phyloP scores from a whole-genome alignment of 2,797 vertebrate genomes.

The Rhynchotus rufescens region DNA sequence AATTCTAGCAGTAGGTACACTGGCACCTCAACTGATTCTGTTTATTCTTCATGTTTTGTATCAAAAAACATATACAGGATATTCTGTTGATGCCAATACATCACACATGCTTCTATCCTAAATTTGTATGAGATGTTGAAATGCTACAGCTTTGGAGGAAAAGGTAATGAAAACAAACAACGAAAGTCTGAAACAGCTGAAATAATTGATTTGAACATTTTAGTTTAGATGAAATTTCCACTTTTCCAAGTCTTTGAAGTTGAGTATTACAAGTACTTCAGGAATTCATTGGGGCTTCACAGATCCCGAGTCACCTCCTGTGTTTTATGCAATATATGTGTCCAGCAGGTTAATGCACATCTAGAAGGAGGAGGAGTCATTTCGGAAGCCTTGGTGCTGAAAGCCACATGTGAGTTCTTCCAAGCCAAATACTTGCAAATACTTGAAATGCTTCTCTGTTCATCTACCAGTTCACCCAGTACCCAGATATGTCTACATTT shows the following conservation, averaged over 20 bases:
- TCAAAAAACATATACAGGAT: background rate
- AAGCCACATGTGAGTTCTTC: background rate
- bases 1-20: background rate
- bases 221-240: background rate
- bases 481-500: background rate
- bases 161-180: background rate
- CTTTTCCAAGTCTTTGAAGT: background rate
- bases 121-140: background rate
- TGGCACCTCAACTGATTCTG: background rate
- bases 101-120: background rate
- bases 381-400: background rate
- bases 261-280: background rate
- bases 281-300: background rate
- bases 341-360: background rate
- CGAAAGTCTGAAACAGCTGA: background rate
- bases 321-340: background rate
- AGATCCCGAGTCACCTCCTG: background rate
- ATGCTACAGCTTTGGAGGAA: background rate
- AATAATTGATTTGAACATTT: background rate
- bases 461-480: background rate
- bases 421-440: background rate
- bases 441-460: background rate
- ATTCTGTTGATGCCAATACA: background rate
- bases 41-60: background rate
- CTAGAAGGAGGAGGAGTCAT: background rate